A percentile compares a stretch with the other conserved stretches of the same genome.
Conservation (phyloP, 2,888 invertebrate species). For the Platyscelio sp. region DNA sequence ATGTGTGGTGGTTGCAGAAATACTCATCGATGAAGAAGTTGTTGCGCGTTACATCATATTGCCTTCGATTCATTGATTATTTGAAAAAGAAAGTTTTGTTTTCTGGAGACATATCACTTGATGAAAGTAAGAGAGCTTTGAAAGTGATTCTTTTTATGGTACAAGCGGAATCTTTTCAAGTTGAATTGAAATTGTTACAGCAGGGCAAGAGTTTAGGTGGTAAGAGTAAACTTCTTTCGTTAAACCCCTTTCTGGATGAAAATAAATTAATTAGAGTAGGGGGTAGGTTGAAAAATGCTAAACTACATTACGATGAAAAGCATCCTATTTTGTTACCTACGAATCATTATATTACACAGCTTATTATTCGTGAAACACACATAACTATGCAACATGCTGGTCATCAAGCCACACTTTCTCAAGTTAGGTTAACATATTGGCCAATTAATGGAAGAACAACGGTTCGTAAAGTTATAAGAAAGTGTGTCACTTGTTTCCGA, state of each 20-base stretch:
- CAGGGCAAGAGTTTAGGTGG: no score
- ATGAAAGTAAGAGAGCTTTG: not conserved
- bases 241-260: slow-evolving; percentile 69
- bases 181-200: not conserved
- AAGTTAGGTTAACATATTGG: slow-evolving; percentile 72
- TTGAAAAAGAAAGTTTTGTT: not conserved
- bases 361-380: slow-evolving; percentile 71
- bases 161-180: not conserved
- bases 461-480: not conserved
- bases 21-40: slow-evolving; percentile 19
- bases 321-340: not conserved
- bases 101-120: not conserved
- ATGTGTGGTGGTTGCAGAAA: not conserved
- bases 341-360: slow-evolving; percentile 64
- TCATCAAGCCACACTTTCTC: slow-evolving; percentile 69
- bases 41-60: slow-evolving; percentile 1
- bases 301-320: not conserved
- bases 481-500: slow-evolving; percentile 21
- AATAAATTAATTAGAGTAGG: slow-evolving; percentile 68
- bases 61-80: slow-evolving; percentile 11
- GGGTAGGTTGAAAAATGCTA: slow-evolving; percentile 70
- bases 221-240: not conserved
- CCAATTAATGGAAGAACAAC: slow-evolving; percentile 40
- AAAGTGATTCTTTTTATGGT: not conserved
- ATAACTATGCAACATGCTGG: slow-evolving; percentile 71